Evolutionary conservation across 2,113 vertebrate genomes (phyloP).

Genomic region (human): GRCh38 chr5:119538501-119539000

Average conservation of each 20-base stretch:
- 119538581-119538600: neutral
- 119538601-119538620: neutral
- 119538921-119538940: neutral
- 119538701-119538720: neutral
- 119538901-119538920: neutral
- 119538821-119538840: neutral
- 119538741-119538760: neutral
- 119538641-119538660: neutral
- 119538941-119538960: neutral
- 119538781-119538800: neutral
- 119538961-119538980: neutral
- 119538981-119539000: neutral
- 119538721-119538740: neutral
- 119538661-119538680: neutral
- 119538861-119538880: neutral
- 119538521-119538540: neutral
- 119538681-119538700: neutral
- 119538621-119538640: neutral
- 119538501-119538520: neutral
- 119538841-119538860: neutral
- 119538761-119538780: neutral
- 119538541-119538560: neutral
- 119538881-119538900: slow-evolving; percentile 3
- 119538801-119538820: neutral
- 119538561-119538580: neutral